Evolutionary conservation across 2,113 vertebrate species (phyloP).

Genomic region (Oncorhynchus kisutch): DNA sequence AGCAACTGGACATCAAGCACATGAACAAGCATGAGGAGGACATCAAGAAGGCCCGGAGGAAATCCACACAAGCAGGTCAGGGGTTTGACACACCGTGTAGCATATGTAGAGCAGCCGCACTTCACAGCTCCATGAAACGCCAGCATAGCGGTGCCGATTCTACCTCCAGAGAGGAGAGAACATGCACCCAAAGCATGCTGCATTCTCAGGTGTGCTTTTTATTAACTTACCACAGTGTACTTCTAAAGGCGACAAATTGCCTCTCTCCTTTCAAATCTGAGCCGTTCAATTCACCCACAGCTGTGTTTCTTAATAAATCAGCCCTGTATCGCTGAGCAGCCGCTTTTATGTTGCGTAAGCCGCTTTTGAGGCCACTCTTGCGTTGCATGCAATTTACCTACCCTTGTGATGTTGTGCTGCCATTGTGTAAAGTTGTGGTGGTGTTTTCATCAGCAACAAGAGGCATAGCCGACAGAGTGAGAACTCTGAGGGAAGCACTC

Average conservation of each 20-base stretch:
- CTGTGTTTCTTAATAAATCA: neutral
- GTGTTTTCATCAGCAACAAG: neutral
- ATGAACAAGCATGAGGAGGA: conserved; percentile 98
- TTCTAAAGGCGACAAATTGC: too few relatives aligned
- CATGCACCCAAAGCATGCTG: neutral
- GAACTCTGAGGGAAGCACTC: neutral
- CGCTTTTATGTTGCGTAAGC: conserved; percentile 16
- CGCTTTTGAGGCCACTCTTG: conserved; percentile 9
- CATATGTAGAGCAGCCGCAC: neutral
- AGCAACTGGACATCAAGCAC: conserved; percentile 95
- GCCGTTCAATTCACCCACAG: neutral
- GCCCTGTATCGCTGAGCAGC: neutral
- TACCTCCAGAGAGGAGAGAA: neutral
- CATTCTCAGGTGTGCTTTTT: neutral
- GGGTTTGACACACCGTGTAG: neutral
- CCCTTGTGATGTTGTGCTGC: conserved; percentile 1
- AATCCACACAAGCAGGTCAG: conserved; percentile 96
- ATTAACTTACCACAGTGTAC: too few relatives aligned
- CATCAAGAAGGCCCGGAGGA: conserved; percentile 94
- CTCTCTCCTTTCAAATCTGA: too few relatives aligned
- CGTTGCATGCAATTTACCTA: neutral
- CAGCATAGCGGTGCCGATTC: neutral
- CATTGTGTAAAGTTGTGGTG: neutral
- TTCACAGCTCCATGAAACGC: neutral
- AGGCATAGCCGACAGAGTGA: conserved; percentile 20